These are phyloP conservation scores for Panthera uncia DNA, from an alignment of 2,113 vertebrate genomes.

Conservation along the genomic window DNA sequence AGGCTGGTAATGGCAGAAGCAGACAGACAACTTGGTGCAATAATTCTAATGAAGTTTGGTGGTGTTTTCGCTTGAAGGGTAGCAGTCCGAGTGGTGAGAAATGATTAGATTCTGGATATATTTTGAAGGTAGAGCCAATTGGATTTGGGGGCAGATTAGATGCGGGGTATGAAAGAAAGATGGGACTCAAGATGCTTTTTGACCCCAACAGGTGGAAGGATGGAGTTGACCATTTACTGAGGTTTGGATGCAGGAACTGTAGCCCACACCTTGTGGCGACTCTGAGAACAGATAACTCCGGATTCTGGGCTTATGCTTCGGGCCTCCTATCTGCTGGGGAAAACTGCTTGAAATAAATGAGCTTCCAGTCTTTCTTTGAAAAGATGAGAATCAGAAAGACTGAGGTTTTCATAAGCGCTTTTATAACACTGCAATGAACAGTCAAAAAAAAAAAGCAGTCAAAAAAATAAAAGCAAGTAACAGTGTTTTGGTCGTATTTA, in stretches of 20 bases:
- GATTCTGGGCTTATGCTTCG: background rate
- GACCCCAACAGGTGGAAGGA: background rate
- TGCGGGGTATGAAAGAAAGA: background rate
- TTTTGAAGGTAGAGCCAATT: background rate
- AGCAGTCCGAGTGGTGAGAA: background rate
- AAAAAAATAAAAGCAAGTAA: background rate
- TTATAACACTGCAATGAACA: background rate
- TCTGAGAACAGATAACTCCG: background rate
- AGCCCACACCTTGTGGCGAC: too few species aligned
- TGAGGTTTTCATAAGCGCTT: background rate
- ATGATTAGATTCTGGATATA: background rate
- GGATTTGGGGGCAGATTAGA: background rate
- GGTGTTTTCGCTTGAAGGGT: background rate
- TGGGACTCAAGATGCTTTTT: background rate
- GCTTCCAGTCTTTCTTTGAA: background rate
- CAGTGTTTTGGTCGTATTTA: background rate
- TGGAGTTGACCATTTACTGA: background rate
- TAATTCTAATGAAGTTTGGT: background rate
- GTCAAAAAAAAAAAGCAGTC: background rate
- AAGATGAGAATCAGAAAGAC: constrained; percentile 15
- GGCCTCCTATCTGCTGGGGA: background rate
- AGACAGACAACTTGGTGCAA: background rate
- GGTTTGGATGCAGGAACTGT: background rate
- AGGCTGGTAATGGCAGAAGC: background rate
- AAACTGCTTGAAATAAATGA: background rate